A percentile compares a stretch with the other conserved stretches of the same genome.
These are phyloP conservation scores for Caerostris darwini DNA, from an alignment of 1,140 invertebrate genomes.

Conservation along the genomic window DNA sequence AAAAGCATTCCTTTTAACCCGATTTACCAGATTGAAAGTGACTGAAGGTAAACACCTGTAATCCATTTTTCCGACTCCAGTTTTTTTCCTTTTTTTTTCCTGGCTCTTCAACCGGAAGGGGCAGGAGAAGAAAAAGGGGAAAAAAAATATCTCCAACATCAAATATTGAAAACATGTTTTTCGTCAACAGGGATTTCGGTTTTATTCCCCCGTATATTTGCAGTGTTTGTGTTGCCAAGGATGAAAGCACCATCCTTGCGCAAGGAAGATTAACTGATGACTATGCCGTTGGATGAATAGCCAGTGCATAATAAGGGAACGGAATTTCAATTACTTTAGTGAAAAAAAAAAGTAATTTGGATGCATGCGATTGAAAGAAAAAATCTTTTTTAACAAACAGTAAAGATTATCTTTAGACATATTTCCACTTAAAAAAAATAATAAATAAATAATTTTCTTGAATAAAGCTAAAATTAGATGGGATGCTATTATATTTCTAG, in stretches of 20 bases:
- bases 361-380: neutral
- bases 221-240: neutral
- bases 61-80: constrained; percentile 54
- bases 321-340: constrained; percentile 44
- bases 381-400: neutral
- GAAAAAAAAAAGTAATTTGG: constrained; percentile 43
- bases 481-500: too few relatives aligned
- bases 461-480: too few relatives aligned
- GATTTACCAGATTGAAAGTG: constrained; percentile 66
- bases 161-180: constrained; percentile 70
- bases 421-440: too few relatives aligned
- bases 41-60: constrained; percentile 69
- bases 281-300: constrained; percentile 27
- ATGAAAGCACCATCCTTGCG: neutral
- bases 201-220: neutral
- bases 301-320: constrained; percentile 3
- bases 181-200: constrained; percentile 53
- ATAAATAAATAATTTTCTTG: too few relatives aligned
- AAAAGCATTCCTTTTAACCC: constrained; percentile 66
- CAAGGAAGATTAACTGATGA: constrained; percentile 48
- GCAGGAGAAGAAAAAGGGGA: too few relatives aligned
- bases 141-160: constrained; percentile 40
- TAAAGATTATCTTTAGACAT: constrained; percentile 1
- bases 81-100: too few relatives aligned
- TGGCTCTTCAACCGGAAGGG: neutral